phyloP scores from a whole-genome alignment of 92 coral and sea anemone species.

The Siderastrea radians region DNA sequence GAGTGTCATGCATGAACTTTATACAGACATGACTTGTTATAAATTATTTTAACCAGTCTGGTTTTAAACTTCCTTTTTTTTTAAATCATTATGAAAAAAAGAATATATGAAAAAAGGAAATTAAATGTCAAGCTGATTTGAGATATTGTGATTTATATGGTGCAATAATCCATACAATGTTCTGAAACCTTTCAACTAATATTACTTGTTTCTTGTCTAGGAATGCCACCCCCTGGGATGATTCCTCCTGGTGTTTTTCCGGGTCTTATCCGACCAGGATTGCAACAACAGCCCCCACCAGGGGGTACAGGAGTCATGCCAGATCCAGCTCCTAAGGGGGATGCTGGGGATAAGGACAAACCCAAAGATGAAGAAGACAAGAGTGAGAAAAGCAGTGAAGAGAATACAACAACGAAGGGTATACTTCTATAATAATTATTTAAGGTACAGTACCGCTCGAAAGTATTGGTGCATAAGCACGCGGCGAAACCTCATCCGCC shows the following conservation, averaged over 20 bases:
- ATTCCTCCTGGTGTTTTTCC: conserved; percentile 77
- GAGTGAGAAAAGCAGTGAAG: conserved; percentile 51
- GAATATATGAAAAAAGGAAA: too few species aligned
- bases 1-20: too few species aligned
- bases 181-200: background rate
- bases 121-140: too few species aligned
- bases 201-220: background rate
- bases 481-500: too few species aligned
- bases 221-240: conserved; percentile 76
- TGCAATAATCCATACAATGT: too few species aligned
- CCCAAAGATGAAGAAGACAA: conserved; percentile 14
- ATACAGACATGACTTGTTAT: too few species aligned
- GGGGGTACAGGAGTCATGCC: conserved; percentile 13
- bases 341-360: conserved; percentile 49
- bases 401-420: conserved; percentile 45
- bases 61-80: too few species aligned
- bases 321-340: conserved; percentile 24
- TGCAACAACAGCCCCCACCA: conserved; percentile 37
- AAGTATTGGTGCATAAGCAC: too few species aligned
- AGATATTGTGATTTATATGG: too few species aligned
- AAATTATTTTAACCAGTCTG: too few species aligned
- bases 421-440: background rate
- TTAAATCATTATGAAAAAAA: too few species aligned
- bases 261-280: conserved; percentile 38
- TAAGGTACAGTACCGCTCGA: too few species aligned